phyloP scores from a whole-genome alignment of 2,113 vertebrate genomes.

The Chaenocephalus aceratus region DNA sequence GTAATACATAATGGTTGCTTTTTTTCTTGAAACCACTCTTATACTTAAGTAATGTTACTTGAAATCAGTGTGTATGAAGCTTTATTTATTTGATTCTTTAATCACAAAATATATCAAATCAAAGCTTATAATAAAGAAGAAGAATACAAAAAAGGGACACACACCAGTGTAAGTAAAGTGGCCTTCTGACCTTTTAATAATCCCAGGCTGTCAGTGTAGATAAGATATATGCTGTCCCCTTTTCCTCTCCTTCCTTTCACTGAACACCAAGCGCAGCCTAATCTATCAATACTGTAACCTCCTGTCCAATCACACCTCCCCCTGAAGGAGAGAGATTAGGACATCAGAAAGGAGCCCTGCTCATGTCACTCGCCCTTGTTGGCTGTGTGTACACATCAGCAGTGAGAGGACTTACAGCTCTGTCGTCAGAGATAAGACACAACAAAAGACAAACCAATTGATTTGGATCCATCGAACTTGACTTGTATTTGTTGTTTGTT shows the following conservation, averaged over 20 bases:
- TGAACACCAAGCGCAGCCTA: constrained; percentile 14
- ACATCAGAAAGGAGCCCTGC: constrained; percentile 22
- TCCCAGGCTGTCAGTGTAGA: constrained; percentile 49
- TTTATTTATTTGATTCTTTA: not conserved
- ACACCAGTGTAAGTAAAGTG: not conserved
- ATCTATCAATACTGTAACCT: constrained; percentile 29
- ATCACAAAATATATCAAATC: not conserved
- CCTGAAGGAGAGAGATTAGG: constrained; percentile 68
- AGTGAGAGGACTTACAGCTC: constrained; percentile 35
- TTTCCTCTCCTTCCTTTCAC: constrained; percentile 32
- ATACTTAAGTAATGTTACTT: not conserved
- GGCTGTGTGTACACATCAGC: constrained; percentile 20
- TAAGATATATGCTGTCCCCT: constrained; percentile 39
- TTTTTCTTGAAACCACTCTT: not conserved
- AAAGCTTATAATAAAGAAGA: not conserved
- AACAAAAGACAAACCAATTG: not conserved
- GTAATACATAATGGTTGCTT: not conserved
- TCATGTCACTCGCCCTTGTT: constrained; percentile 14
- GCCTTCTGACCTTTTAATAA: constrained; percentile 34
- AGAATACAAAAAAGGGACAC: not conserved
- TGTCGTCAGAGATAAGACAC: constrained; percentile 65
- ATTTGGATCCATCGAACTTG: not conserved
- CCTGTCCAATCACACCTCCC: constrained; percentile 20
- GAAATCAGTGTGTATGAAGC: not conserved
- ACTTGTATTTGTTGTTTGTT: constrained; percentile 1